Conservation (phyloP, 2,888 invertebrate species). For the Mactromeris polynyma region DNA sequence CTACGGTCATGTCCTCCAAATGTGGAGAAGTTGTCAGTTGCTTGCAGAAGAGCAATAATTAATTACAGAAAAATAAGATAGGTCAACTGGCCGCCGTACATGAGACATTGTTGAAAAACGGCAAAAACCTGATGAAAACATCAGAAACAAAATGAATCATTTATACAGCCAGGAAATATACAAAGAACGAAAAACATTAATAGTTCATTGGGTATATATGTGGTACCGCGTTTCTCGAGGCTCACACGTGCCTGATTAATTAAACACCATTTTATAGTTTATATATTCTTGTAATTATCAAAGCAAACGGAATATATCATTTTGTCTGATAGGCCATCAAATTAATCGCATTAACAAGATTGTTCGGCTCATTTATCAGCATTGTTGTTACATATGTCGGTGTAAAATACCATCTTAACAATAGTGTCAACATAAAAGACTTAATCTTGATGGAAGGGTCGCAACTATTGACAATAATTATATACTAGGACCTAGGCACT, state of each 20-base stretch:
- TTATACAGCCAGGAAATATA: no score
- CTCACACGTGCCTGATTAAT: not conserved
- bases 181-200: no score
- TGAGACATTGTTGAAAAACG: no score
- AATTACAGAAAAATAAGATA: no score
- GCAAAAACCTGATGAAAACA: no score
- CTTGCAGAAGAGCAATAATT: no score
- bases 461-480: not conserved
- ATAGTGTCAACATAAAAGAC: not conserved
- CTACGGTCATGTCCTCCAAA: no score
- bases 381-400: not conserved
- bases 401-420: not conserved
- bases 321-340: not conserved
- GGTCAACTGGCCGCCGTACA: no score
- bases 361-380: not conserved
- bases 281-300: not conserved
- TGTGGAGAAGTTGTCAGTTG: no score
- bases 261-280: not conserved
- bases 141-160: no score
- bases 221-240: not conserved
- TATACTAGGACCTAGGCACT: not conserved
- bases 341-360: not conserved
- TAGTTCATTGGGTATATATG: no score
- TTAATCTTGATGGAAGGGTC: conserved; percentile 3
- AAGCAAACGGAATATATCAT: not conserved